Evolutionary conservation across 2,113 vertebrate species (phyloP), one percentile per base, ranked within the genome.

Genomic region (Ophiodon elongatus): DNA sequence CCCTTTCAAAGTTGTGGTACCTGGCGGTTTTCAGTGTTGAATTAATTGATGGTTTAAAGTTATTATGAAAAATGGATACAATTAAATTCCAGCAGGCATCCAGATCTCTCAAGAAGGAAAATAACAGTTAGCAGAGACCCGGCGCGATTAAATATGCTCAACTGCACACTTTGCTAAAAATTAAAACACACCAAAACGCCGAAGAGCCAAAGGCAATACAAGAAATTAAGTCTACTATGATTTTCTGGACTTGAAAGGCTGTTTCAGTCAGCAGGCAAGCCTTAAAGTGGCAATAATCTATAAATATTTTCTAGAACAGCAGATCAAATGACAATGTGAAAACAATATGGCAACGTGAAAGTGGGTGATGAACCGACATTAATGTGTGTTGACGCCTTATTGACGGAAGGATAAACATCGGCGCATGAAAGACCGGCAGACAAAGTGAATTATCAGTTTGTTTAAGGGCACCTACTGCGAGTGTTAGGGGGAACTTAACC

Each of bases 51-150:
- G 33, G 17, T n/a, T 63, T 54, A 64, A 31, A 10, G 19, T 4
- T 39, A 62, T 62, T 54, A 33, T 65, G 21, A 25, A 43, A 65
- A 73, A 43, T 56, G 25, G 33, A 54, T 25, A 56, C 57, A 63
- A 33, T 80, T 45, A 27, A 3, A 35, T 66, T 66, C 21, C 47
- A 17, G 33, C 17, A 23, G 11, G 47, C n/a, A 37, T 57, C 17
- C 29, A 59, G 31, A 31, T 2, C 41, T 10, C 31, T 47, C 15
- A n/a, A 39, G 17, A 59, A 29, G 33, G 31, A 31, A 68, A 75
- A n/a, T 4, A 45, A 25, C 2, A 19, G 4, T 50, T 33, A 39
- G 43, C 33, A 64, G 45, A 64, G 19, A 33, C 33, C 13, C 15
- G n/a, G 14, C 8, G 19, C 35, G 21, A 65, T 73, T 4, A 73